A percentile compares a stretch with the other conserved stretches of the same genome.
Evolutionary conservation across 1,140 invertebrate species (phyloP).

Genomic region (Phenacoccus solenopsis): DNA sequence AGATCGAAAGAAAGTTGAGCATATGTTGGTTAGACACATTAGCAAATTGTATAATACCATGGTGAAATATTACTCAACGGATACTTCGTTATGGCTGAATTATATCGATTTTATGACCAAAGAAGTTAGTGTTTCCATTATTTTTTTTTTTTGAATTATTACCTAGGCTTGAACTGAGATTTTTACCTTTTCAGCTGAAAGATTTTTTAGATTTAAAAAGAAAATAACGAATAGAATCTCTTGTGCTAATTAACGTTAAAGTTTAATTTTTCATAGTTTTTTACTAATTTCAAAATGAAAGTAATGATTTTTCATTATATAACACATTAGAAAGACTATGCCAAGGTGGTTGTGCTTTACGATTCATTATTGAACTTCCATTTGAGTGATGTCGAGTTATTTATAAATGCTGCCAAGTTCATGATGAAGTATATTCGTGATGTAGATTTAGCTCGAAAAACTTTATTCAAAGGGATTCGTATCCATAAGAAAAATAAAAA

Average conservation of each 20-base stretch:
- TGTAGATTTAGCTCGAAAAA: slow-evolving; percentile 6
- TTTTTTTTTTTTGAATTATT: too few relatives aligned
- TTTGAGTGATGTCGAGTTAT: neutral
- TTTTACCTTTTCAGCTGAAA: too few relatives aligned
- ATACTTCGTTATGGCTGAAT: neutral
- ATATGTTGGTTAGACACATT: neutral
- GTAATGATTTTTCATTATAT: too few relatives aligned
- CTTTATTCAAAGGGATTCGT: neutral
- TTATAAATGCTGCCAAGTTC: slow-evolving; percentile 1
- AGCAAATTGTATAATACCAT: neutral
- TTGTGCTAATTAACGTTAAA: too few relatives aligned
- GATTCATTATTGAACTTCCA: neutral
- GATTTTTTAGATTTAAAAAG: too few relatives aligned
- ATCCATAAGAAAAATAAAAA: neutral
- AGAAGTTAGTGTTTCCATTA: neutral
- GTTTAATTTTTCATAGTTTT: too few relatives aligned
- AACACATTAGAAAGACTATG: neutral
- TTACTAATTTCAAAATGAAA: too few relatives aligned
- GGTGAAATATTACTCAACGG: neutral
- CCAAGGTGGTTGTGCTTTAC: neutral
- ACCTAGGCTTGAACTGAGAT: too few relatives aligned
- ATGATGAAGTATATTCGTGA: neutral
- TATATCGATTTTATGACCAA: slow-evolving; percentile 10
- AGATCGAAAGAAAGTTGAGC: neutral
- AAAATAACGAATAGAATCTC: too few relatives aligned